Evolutionary conservation across 1,140 invertebrate genomes (phyloP).

Genomic region (Copidosoma floridanum): DNA sequence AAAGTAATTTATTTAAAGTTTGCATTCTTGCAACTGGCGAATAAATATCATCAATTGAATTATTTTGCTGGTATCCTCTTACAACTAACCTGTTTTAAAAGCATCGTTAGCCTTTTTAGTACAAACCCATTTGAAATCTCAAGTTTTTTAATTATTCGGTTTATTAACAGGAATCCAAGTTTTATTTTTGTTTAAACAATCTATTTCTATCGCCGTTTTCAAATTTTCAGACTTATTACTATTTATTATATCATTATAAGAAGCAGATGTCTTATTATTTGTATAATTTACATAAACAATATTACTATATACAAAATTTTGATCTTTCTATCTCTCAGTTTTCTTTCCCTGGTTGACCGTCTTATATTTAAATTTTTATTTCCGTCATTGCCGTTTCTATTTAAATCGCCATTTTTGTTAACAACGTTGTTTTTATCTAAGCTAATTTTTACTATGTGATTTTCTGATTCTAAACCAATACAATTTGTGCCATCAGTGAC

Average conservation of each 20-base stretch:
- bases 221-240: no score
- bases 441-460: slow-evolving; percentile 29
- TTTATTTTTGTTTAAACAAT: not conserved
- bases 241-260: no score
- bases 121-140: slow-evolving; percentile 30
- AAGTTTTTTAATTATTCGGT: slow-evolving; percentile 11
- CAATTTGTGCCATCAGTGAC: no score
- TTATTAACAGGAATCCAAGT: slow-evolving; percentile 30
- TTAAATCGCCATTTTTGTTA: not conserved
- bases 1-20: slow-evolving; percentile 28
- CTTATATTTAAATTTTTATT: no score
- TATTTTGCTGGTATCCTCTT: slow-evolving; percentile 27
- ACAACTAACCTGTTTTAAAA: slow-evolving; percentile 32
- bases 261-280: no score
- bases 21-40: slow-evolving; percentile 29
- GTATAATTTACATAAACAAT: not conserved
- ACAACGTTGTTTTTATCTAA: slow-evolving; percentile 22
- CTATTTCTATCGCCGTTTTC: not conserved
- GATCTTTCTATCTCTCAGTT: not conserved
- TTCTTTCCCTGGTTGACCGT: no score
- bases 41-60: slow-evolving; percentile 29
- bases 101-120: slow-evolving; percentile 24
- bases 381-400: not conserved
- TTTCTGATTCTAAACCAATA: no score
- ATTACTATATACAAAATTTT: not conserved